These are phyloP conservation scores for Hemithea aestivaria DNA, from an alignment of 2,888 invertebrate genomes.

Conservation along the genomic window DNA sequence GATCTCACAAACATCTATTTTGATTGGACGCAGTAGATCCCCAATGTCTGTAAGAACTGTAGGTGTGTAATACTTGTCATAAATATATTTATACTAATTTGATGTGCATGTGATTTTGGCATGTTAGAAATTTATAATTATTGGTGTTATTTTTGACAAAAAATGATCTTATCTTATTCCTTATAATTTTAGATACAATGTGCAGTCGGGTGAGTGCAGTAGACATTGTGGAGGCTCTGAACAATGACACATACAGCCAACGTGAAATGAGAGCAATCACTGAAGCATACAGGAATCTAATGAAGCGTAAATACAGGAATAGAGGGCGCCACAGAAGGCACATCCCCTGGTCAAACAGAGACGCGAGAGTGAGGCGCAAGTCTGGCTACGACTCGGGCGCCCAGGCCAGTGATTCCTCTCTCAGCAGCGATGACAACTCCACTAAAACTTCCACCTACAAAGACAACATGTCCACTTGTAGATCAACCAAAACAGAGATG, in stretches of 20 bases:
- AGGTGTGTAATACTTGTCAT: conserved; percentile 45
- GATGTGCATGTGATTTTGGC: too few relatives aligned
- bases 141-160: too few relatives aligned
- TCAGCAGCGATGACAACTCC: conserved; percentile 58
- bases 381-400: conserved; percentile 58
- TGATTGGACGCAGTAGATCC: conserved; percentile 51
- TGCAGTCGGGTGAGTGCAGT: conserved; percentile 39
- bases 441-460: conserved; percentile 35
- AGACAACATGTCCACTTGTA: conserved; percentile 36
- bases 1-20: conserved; percentile 43
- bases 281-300: conserved; percentile 44
- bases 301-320: conserved; percentile 38
- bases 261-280: conserved; percentile 48
- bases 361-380: conserved; percentile 33
- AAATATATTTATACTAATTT: background rate
- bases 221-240: conserved; percentile 50
- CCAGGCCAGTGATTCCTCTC: conserved; percentile 56
- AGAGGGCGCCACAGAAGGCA: conserved; percentile 51
- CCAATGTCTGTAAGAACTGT: conserved; percentile 56
- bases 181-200: conserved; percentile 48
- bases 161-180: too few relatives aligned
- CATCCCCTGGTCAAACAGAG: conserved; percentile 39
- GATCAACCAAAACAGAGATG: conserved; percentile 39
- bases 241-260: conserved; percentile 45
- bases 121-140: too few relatives aligned